Conservation (phyloP, 2,888 invertebrate genomes). For the Crocallis elinguaria region DNA sequence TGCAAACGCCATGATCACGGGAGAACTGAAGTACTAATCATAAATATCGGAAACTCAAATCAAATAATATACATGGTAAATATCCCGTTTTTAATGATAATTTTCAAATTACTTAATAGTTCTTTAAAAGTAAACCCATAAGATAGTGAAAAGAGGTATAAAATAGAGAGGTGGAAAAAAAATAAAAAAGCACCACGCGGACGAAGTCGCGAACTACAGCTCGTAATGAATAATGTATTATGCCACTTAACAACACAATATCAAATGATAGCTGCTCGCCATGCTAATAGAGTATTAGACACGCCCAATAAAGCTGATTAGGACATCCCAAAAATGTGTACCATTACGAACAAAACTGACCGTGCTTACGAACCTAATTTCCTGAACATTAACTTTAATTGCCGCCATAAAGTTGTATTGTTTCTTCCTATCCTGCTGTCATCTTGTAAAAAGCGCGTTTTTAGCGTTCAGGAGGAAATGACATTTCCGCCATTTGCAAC, state of each 20-base stretch:
- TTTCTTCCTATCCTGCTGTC: constrained; percentile 33
- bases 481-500: constrained; percentile 33
- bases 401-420: constrained; percentile 40
- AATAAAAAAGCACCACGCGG: no score
- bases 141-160: no score
- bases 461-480: constrained; percentile 32
- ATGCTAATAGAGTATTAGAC: constrained; percentile 4
- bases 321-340: constrained; percentile 2
- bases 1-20: no score
- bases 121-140: no score
- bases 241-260: constrained; percentile 1
- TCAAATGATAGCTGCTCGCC: background rate
- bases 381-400: constrained; percentile 46
- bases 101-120: no score
- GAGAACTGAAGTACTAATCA: no score
- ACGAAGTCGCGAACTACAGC: no score
- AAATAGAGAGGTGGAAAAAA: no score
- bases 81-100: no score
- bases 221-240: no score
- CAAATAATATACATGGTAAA: no score
- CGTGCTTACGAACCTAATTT: constrained; percentile 34
- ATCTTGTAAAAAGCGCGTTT: constrained; percentile 39
- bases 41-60: no score
- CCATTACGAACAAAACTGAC: constrained; percentile 10
- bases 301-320: constrained; percentile 13